Conservation (phyloP, 1,140 invertebrate genomes). For the Lordiphosa stackelbergi region DNA sequence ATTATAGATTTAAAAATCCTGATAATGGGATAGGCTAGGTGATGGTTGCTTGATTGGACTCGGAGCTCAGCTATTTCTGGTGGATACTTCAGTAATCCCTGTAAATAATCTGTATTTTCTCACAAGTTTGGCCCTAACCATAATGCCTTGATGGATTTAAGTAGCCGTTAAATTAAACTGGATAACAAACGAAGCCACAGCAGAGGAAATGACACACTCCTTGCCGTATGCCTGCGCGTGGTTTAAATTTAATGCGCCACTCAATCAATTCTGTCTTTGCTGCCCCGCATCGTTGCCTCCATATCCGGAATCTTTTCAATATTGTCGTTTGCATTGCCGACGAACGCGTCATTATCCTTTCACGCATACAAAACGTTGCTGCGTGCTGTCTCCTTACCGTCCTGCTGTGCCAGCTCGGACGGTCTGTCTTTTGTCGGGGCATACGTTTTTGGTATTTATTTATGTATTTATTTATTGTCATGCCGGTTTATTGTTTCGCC, state of each 20-base stretch:
- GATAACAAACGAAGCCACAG: slow-evolving; percentile 19
- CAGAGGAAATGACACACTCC: neutral
- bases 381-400: slow-evolving; percentile 2
- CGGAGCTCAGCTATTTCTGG: too few species aligned
- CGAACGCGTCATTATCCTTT: slow-evolving; percentile 63
- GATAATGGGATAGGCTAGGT: neutral
- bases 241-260: slow-evolving; percentile 67
- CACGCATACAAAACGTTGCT: slow-evolving; percentile 32
- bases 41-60: too few species aligned
- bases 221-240: slow-evolving; percentile 12
- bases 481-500: slow-evolving; percentile 69
- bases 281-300: slow-evolving; percentile 1
- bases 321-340: slow-evolving; percentile 55
- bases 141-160: slow-evolving; percentile 39
- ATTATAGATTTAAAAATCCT: too few species aligned
- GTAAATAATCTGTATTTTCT: too few species aligned
- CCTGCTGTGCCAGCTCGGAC: neutral
- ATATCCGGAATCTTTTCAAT: slow-evolving; percentile 31
- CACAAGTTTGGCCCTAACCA: neutral
- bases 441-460: slow-evolving; percentile 48
- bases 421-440: slow-evolving; percentile 34
- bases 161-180: slow-evolving; percentile 55
- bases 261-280: slow-evolving; percentile 57
- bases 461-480: slow-evolving; percentile 72
- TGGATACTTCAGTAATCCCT: too few species aligned